Evolutionary conservation across 2,888 invertebrate genomes (phyloP), one percentile per base, ranked within the genome.

Genomic region (Dryobotodes eremita): DNA sequence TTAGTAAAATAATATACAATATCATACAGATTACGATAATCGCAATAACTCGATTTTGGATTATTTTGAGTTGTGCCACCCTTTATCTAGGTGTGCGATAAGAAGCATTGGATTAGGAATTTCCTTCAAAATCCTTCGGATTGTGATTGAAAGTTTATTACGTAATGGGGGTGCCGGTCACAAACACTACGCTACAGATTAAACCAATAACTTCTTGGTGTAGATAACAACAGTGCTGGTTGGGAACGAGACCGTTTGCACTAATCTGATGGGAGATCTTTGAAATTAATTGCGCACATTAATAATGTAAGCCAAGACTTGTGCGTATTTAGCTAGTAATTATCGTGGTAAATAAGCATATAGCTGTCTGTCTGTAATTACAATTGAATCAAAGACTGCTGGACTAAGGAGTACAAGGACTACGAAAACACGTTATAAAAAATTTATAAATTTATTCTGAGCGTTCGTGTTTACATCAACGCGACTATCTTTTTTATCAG

Each of bases 281-380:
- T 55, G 42, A 48, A 48, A 73, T 85, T 70, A 85, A 82, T 85
- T 82, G 48, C 59, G 20, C 11, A 20, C 53, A 80, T 82, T 80
- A 65, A 82, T 80, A 62, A 57, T 62, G 57, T 55, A 66, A 77
- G 36, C 48, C 55, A 62, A 62, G 46, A 71, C 84, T 11, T 23
- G 15, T 57, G 20, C 23, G 42, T 77, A 46, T 66, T 55, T 55
- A 26, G 42, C 57, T 65, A 53, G 69, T 70, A 26, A 80, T 59
- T 79, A 53, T 26, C 53, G 31, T 15, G 8, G 42, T 36, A 46
- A 31, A 31, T 74, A 31, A 36, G 3, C 10, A 17, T 5, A 53
- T 61, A 23, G 61, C 11, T 42, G 50, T 3, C 26, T 50, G 42
- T 62, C 20, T 46, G 15, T 55, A 50, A 77, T 76, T 31, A 13